These are phyloP conservation scores for Cephus sareptanus DNA, from an alignment of 2,888 invertebrate genomes.

Conservation along the genomic window DNA sequence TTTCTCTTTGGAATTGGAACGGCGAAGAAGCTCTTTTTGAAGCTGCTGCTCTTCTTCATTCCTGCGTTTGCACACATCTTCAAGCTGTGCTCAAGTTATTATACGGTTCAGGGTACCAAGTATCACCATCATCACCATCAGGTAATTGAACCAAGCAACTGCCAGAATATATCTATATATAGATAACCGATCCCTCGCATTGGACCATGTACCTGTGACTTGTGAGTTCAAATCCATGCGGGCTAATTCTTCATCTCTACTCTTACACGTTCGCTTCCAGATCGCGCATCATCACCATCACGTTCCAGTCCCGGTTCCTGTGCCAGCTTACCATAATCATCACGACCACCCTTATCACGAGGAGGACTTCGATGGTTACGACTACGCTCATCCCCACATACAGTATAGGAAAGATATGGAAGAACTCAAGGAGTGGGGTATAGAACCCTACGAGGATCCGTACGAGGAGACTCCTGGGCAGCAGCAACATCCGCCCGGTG, in stretches of 20 bases:
- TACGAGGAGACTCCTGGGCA: conserved; percentile 38
- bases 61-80: conserved; percentile 86
- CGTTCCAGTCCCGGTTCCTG: conserved; percentile 66
- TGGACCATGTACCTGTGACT: not conserved
- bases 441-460: conserved; percentile 53
- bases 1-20: conserved; percentile 82
- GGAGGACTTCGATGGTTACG: conserved; percentile 58
- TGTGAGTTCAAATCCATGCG: not conserved
- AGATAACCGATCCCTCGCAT: too few relatives aligned
- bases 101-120: conserved; percentile 79
- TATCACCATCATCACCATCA: conserved; percentile 84
- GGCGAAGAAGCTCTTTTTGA: conserved; percentile 86
- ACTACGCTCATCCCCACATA: conserved; percentile 59
- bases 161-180: too few relatives aligned
- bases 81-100: conserved; percentile 86
- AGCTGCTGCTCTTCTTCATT: conserved; percentile 83
- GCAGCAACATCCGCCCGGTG: conserved; percentile 4
- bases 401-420: conserved; percentile 62
- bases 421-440: conserved; percentile 62
- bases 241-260: too few relatives aligned
- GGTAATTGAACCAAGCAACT: conserved; percentile 42
- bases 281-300: conserved; percentile 82
- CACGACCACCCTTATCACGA: conserved; percentile 55
- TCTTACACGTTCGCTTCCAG: conserved; percentile 56
- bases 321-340: conserved; percentile 44